These are phyloP conservation scores for Ichneumon xanthorius DNA, from an alignment of 2,888 invertebrate species.

Conservation along the genomic window DNA sequence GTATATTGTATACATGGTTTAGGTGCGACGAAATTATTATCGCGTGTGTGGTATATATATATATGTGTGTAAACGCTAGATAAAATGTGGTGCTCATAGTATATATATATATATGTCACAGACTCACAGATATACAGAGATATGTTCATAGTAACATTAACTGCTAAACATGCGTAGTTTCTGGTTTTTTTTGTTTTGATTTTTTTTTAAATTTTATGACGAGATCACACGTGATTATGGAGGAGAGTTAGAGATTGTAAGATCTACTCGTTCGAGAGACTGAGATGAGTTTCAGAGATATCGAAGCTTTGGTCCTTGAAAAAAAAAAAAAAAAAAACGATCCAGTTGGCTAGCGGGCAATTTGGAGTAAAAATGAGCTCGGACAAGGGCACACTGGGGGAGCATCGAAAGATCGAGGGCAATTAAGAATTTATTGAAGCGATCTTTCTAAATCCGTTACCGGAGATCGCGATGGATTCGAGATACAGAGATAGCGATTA, in stretches of 20 bases:
- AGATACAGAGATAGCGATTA: background rate
- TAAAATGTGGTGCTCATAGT: slow-evolving; percentile 49
- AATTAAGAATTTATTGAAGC: background rate
- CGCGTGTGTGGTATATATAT: background rate
- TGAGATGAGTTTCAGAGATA: background rate
- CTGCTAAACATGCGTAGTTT: slow-evolving; percentile 41
- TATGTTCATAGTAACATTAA: slow-evolving; percentile 43
- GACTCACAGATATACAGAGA: slow-evolving; percentile 43
- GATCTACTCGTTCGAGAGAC: background rate
- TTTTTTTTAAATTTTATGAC: slow-evolving; percentile 22
- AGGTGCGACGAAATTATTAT: slow-evolving; percentile 9
- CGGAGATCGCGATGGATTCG: background rate
- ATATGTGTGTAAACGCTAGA: slow-evolving; percentile 13
- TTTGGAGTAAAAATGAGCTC: slow-evolving; percentile 17
- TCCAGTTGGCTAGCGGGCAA: background rate
- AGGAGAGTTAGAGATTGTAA: background rate
- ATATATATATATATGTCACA: slow-evolving; percentile 33
- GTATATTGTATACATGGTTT: slow-evolving; percentile 29
- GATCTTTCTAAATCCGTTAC: background rate
- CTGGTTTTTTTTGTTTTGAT: background rate
- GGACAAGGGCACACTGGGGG: background rate
- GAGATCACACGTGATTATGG: background rate
- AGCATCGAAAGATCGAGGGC: background rate
- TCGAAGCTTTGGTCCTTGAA: background rate
- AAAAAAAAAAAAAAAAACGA: background rate